phyloP scores from a whole-genome alignment of 2,113 vertebrate species.

The Microtus richardsoni region DNA sequence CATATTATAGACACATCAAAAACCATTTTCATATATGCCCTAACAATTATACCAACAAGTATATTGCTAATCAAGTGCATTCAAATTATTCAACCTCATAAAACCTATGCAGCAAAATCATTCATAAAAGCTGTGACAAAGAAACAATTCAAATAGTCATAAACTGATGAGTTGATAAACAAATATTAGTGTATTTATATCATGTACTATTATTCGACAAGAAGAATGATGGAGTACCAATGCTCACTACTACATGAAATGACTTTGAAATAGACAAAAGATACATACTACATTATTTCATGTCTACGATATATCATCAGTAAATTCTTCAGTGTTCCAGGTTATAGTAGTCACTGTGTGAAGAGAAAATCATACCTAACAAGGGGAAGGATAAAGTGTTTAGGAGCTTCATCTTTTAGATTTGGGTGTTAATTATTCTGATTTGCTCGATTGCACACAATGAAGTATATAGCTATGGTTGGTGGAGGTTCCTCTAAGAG shows the following conservation, averaged over 20 bases:
- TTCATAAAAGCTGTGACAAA: conserved; percentile 9
- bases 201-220: not conserved
- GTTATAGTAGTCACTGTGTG: not conserved
- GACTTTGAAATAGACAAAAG: not conserved
- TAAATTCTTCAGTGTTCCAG: not conserved
- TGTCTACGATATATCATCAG: not conserved
- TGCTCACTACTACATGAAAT: not conserved
- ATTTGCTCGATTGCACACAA: conserved; percentile 38
- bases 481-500: not conserved
- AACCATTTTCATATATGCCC: not conserved
- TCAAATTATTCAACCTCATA: not conserved
- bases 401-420: not conserved
- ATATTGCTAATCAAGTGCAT: not conserved
- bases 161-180: not conserved
- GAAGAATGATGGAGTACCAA: not conserved
- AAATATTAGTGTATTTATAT: not conserved
- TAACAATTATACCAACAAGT: not conserved
- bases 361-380: not conserved
- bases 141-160: not conserved
- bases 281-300: not conserved
- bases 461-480: not conserved
- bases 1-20: not conserved
- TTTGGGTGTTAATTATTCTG: not conserved
- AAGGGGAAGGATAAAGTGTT: not conserved
- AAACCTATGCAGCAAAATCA: not conserved